Conservation (phyloP, 2,888 invertebrate genomes). For the Agrotis exclamationis region DNA sequence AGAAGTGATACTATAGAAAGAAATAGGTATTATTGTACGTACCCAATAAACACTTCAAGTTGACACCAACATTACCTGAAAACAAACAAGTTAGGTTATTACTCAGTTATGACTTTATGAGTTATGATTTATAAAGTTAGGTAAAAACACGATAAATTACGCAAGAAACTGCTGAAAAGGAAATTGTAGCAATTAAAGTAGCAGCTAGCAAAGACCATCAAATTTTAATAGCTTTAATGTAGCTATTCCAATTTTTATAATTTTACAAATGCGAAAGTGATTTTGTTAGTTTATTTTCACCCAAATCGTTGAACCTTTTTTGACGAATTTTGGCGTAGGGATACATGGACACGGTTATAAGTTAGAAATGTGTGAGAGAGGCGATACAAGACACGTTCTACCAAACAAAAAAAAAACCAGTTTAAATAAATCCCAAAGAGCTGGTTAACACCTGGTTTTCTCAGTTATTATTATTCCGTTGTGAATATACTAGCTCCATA, state of each 20-base stretch:
- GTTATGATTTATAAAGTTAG: not conserved
- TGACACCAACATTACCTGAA: conserved; percentile 26
- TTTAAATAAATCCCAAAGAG: conserved; percentile 34
- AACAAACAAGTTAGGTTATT: conserved; percentile 17
- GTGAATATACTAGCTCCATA: conserved; percentile 25
- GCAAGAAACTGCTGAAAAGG: not conserved
- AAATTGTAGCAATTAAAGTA: not conserved
- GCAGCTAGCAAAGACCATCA: conserved; percentile 5
- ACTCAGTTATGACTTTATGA: not conserved
- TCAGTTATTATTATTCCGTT: conserved; percentile 26
- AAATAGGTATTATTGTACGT: conserved; percentile 8
- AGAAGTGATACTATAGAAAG: not conserved
- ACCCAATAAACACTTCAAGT: conserved; percentile 34
- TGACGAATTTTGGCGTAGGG: too few species aligned
- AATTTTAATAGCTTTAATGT: not conserved
- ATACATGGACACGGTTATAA: too few species aligned
- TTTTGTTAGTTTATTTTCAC: too few species aligned
- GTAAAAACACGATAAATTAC: not conserved
- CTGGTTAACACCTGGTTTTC: conserved; percentile 1
- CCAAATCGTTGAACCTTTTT: too few species aligned
- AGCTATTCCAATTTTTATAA: too few species aligned
- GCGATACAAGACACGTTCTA: too few species aligned
- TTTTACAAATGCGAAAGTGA: too few species aligned
- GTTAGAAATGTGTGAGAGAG: too few species aligned
- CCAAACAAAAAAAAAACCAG: conserved; percentile 2